Evolutionary conservation across 2,113 vertebrate genomes (phyloP), one percentile per base, ranked within the genome.

Genomic region (Peromyscus maniculatus): DNA sequence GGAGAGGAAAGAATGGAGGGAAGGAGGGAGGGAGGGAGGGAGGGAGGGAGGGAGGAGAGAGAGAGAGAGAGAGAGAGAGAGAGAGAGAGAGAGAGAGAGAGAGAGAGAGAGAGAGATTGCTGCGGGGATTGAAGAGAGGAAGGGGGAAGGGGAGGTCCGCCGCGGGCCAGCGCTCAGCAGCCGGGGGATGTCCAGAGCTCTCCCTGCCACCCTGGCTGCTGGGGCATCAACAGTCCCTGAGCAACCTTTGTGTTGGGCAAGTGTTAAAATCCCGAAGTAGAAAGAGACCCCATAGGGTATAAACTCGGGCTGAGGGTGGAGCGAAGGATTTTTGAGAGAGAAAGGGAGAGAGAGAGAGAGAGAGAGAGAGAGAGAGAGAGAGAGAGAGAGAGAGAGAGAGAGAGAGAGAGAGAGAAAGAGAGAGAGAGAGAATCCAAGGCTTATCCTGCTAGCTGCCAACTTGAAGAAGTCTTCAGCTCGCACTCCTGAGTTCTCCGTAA

Each of bases 181-280:
- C 87, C 66, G 24, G 52, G 74, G 1, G 78, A 95, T 95, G 98
- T 98, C 97, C 95, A 90, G 94, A 92, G 94, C 96, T 91, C 57
- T n/a, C 94, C 64, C 75, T 31, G 95, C 75, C 5, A 57, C 91
- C 66, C 87, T 2, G 89, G 91, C 94, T 83, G 66, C 46, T 24
- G 43, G 77, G 0, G 66, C 96, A 89, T 5, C 92, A 49, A 59
- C 94, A 55, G 74, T 93, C 87, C 49, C 52, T 1, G 55, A 0
- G 78, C 49, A 91, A 91, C 13, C 39, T 28, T 13, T 15, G 89
- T 87, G 1, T 2, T 0, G 78, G 89, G 69, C 91, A 49, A 55
- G 19, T 46, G 78, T 59, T 94, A 95, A 91, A 59, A 55, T 55
- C 72, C 62, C 4, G 7, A 87, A 91, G 94, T 84, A 77, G 79